Base-by-base conservation (phyloP, 2,113 vertebrate genomes). In the Caracal caracal region DNA sequence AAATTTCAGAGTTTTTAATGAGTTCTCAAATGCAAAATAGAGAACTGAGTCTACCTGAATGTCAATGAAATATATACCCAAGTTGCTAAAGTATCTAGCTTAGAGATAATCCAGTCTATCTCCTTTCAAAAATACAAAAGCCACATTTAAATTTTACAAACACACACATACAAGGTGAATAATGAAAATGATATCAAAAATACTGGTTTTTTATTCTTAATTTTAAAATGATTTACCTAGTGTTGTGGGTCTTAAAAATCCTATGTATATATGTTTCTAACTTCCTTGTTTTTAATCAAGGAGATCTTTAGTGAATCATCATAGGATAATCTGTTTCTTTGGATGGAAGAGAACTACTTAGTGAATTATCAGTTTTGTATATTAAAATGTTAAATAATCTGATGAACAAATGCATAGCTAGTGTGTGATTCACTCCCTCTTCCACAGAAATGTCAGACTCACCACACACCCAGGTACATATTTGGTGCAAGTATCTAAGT, bases 91-190 rank as follows among this genome's bases (percentile, higher is more conserved):
- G 17, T 56, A 82, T 20, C 43, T 91, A 78, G 6, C 26, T 61
- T 68, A 51, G 61, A 92, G 28, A 47, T 68, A 86, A 86, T 33
- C 9, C 30, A 63, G 56, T 78, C 20, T n/a, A 88, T 56, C 24
- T 70, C 17, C 87, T 79, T 87, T 53, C 71, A 66, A 78, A 94
- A 86, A 73, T 53, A 82, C 10, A 90, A 93, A 83, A 26, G 8
- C 8, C 75, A 97, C 96, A 95, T 81, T 96, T 92, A 87, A 93
- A 68, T n/a, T 53, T 13, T 88, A 96, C 80, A 88, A 49, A 97
- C 61, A 96, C 49, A 95, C 35, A 94, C 33, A 96, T n/a, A 94
- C 61, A 90, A 87, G 81, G 28, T 73, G 56, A 96, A 90, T 28
- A 59, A 91, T 90, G 70, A 93, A 68, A 92, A 88, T 65, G 28